Evolutionary conservation across 2,797 vertebrate species (phyloP), one percentile per base, ranked within the genome.

Genomic region (Iguana delicatissima): DNA sequence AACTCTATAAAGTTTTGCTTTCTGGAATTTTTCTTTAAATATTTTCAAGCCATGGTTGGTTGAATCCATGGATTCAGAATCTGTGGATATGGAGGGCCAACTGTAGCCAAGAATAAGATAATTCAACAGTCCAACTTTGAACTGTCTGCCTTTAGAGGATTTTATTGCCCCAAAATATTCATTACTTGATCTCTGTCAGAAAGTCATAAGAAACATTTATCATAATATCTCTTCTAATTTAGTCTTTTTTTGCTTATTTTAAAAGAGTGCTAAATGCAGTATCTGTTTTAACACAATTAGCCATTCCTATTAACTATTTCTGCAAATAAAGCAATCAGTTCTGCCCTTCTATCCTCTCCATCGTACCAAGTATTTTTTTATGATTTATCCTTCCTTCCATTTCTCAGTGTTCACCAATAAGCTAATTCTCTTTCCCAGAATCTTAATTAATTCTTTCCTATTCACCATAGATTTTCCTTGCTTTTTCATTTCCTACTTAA

Each of bases 401-500:
- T 89, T 84, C 52, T 32, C 42, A 76, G 50, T 84, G 9, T 77
- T 84, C 57, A 84, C 77, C 81, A 77, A 77, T 62, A 84, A 84
- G 79, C 29, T n/a, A 84, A 76, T 89, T 64, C 52, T 72, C 52
- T 29, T 67, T 76, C 42, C 62, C 7, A 64, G 29, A 62, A 6
- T 73, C 69, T 62, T 82, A 89, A 73, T 89, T 72, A 73, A 73
- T 84, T 84, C 8, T 52, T 84, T 84, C 73, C 64, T 67, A 84
- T 35, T 67, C 59, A 77, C n/a, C 35, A 89, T 77, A 84, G 72
- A 77, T 64, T 84, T 67, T 67, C 64, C 50, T 82, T 74, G 3
- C 18, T 84, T 88, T 84, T 83, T 89, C 73, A 89, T 89, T 89
- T 89, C 88, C 88, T 89, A 83, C 38, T 76, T 73, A 77, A 64